Conservation (phyloP, 2,888 invertebrate genomes). For the Pandemis cinnamomeana region DNA sequence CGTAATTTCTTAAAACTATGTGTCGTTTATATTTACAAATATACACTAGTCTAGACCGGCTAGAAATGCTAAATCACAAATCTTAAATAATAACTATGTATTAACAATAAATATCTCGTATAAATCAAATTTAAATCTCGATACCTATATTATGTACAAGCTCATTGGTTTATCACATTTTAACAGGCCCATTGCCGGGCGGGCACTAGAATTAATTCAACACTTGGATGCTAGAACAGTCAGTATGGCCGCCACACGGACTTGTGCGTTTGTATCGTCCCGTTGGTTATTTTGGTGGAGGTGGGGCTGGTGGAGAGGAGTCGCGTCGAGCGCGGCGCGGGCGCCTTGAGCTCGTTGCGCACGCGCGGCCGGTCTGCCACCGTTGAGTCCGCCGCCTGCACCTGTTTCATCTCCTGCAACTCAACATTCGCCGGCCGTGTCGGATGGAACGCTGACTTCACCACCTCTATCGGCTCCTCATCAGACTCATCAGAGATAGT, state of each 20-base stretch:
- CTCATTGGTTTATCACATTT: conserved; percentile 83
- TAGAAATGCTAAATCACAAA: conserved; percentile 52
- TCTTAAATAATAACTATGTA: conserved; percentile 48
- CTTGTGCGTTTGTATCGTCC: conserved; percentile 85
- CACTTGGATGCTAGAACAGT: conserved; percentile 58
- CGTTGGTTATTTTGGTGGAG: conserved; percentile 85
- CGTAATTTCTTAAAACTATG: conserved; percentile 27
- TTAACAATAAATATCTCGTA: conserved; percentile 74
- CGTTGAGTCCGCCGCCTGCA: conserved; percentile 86
- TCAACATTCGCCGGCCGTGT: conserved; percentile 85
- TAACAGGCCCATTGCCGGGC: conserved; percentile 58
- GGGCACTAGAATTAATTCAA: conserved; percentile 54
- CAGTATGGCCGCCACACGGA: conserved; percentile 91
- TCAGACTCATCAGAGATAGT: conserved; percentile 87
- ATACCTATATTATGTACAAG: conserved; percentile 79
- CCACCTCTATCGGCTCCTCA: conserved; percentile 90
- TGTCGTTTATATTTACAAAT: conserved; percentile 52
- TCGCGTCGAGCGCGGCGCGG: conserved; percentile 81
- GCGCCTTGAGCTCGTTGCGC: conserved; percentile 85
- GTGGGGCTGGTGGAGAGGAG: conserved; percentile 77
- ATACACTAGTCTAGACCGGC: conserved; percentile 54
- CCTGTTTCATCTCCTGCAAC: conserved; percentile 81
- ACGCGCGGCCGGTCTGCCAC: conserved; percentile 78
- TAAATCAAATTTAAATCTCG: conserved; percentile 63
- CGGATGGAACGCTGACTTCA: conserved; percentile 90